Evolutionary conservation across 2,797 vertebrate species (phyloP).

Genomic region (Sparidentex hasta): DNA sequence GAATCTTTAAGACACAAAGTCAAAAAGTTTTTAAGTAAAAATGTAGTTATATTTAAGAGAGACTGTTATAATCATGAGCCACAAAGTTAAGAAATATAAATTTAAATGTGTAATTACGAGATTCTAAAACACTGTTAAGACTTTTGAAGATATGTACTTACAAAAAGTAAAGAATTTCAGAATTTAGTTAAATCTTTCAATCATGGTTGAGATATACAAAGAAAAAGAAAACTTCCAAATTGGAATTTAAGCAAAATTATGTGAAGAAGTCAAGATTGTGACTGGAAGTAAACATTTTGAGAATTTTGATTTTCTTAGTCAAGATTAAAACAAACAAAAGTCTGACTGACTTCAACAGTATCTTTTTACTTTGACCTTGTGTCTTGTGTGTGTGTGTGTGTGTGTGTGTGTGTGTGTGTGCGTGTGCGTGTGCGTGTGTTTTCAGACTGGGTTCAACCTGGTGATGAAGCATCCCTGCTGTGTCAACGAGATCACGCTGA

Average conservation of each 20-base stretch:
- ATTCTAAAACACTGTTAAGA: too few species aligned
- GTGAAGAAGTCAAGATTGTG: neutral
- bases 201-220: neutral
- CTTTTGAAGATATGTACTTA: too few species aligned
- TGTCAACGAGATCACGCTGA: constrained; percentile 95
- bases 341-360: neutral
- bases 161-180: too few species aligned
- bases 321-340: too few species aligned
- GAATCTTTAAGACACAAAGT: too few species aligned
- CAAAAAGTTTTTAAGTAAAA: too few species aligned
- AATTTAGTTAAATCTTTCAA: too few species aligned
- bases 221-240: neutral
- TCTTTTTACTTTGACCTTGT: neutral
- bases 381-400: neutral
- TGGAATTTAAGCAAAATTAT: neutral
- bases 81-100: too few species aligned
- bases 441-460: constrained; percentile 93
- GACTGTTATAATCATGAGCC: too few species aligned
- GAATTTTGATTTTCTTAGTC: neutral
- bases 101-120: too few species aligned
- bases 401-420: constrained; percentile 1
- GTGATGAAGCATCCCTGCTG: constrained; percentile 95
- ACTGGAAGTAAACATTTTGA: neutral
- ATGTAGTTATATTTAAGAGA: too few species aligned
- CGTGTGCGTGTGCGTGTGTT: constrained; percentile 22